Conservation (phyloP, 2,797 vertebrate genomes). For the Muraenolepis orangiensis region DNA sequence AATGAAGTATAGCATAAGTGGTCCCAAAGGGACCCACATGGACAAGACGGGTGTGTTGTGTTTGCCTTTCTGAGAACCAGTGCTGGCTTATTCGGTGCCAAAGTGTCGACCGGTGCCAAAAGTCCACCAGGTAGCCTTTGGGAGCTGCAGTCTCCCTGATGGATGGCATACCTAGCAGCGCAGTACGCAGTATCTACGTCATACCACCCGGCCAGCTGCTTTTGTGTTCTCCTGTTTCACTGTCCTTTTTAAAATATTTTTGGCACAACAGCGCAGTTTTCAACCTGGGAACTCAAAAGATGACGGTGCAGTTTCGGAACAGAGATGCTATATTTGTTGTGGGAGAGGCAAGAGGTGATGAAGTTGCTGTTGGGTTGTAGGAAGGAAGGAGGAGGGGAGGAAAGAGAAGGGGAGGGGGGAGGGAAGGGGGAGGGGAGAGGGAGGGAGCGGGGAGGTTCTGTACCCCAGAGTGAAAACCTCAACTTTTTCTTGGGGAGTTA, state of each 20-base stretch:
- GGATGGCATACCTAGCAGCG: background rate
- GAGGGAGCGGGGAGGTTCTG: too few relatives aligned
- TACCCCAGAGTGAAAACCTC: too few relatives aligned
- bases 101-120: background rate
- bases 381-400: background rate
- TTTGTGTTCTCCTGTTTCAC: background rate
- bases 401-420: background rate
- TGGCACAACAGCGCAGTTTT: background rate
- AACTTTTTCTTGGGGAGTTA: too few relatives aligned
- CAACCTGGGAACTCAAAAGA: background rate
- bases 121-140: background rate
- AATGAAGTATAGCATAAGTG: background rate
- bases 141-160: constrained; percentile 1
- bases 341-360: background rate
- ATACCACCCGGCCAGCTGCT: background rate
- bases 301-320: background rate
- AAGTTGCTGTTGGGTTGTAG: background rate
- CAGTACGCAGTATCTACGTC: background rate
- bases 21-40: background rate
- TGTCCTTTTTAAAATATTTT: background rate
- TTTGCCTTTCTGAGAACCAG: background rate
- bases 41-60: background rate
- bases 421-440: too few relatives aligned
- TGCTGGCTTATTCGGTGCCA: background rate
- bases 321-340: background rate